Base-by-base conservation (phyloP, 2,797 vertebrate genomes). In the Champsocephalus esox region DNA sequence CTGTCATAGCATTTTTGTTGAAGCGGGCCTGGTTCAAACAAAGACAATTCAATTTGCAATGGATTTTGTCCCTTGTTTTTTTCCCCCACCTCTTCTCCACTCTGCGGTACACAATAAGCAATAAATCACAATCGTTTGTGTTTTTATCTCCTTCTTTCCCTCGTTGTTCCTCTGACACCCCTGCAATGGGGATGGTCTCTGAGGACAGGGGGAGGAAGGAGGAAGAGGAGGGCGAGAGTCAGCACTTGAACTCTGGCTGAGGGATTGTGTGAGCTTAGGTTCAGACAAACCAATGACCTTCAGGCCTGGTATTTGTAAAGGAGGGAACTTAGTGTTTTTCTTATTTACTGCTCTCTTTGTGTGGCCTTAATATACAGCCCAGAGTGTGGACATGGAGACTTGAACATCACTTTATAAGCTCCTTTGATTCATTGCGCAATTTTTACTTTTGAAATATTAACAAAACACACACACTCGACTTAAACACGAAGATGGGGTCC, bases 91-190 rank as follows among this genome's bases (percentile, higher is more conserved):
- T 76, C 62, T 79, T 75, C 70, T 83, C 74, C 59, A 70, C 84
- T 87, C 81, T 91, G 91, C 85, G 85, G 77, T 85, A 94, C 83
- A 96, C 96, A 97, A 96, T 96, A 94, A 96, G 96, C 95, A 97
- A 99, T 99, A 99, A 97, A 99, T 99, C 97, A 98, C 96, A 96
- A 97, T 97, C 95, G 94, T 95, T 95, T 96, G 96, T 96, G 95
- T 97, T 96, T 97, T 96, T 92, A 91, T 91, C 86, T 91, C 72
- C 70, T 83, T 76, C 80, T 87, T 66, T 81, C 68, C 77, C 79
- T 80, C 45, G 84, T 65, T 85, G 78, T 76, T 63, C 24, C 12
- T 72, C 78, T 74, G 95, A 96, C 95, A 93, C 95, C 93, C 94
- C 93, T 87, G 95, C 95, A 92, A 91, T 94, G 93, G 34, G 94